Evolutionary conservation across 1,140 invertebrate species (phyloP), one percentile per base, ranked within the genome.

Genomic region (Bombus confusus): DNA sequence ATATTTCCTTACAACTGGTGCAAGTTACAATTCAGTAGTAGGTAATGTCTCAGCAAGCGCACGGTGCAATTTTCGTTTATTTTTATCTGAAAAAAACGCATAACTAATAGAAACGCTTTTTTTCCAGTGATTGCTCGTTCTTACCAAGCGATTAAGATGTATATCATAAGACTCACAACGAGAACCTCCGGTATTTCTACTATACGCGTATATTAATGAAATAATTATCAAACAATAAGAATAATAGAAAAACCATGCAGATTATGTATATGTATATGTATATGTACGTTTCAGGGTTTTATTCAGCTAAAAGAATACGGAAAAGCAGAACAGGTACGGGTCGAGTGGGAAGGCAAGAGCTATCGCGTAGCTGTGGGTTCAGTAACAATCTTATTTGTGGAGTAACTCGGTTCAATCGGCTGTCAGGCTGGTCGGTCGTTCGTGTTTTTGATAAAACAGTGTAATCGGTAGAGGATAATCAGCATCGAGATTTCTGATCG

Each of bases 331-430:
- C 22, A 84, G 18, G 39, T 10, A 34, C 18, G 12, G 41, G 37
- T 77, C 22, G 39, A n/a, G 31, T n/a, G 57, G 25, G 37, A 52
- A 39, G 10, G 22, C 10, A 41, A n/a, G 31, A 57, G 66, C 18
- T 37, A 18, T n/a, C 9, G 80, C 15, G 57, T 37, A 13, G 31
- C 22, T 22, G 43, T 8, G 22, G 13, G 37, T 79, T 84, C 83
- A 72, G 83, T 79, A 31, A 62, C 47, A 47, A 71, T 59, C 66
- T 28, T 34, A 52, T 64, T 62, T 47, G 66, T 66, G 37, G 22
- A 25, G 37, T 47, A 47, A 78, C 28, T 59, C 37, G 74, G 62
- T 76, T 59, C 62, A 1, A 34, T 64, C 71, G 71, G 3, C 13
- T 10, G 39, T 2, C 31, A 0, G n/a, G 9, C 43, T 10, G 37